A percentile compares a stretch with the other conserved stretches of the same genome.
phyloP scores from a whole-genome alignment of 2,113 vertebrate species.

The Paradoxurus hermaphroditus region DNA sequence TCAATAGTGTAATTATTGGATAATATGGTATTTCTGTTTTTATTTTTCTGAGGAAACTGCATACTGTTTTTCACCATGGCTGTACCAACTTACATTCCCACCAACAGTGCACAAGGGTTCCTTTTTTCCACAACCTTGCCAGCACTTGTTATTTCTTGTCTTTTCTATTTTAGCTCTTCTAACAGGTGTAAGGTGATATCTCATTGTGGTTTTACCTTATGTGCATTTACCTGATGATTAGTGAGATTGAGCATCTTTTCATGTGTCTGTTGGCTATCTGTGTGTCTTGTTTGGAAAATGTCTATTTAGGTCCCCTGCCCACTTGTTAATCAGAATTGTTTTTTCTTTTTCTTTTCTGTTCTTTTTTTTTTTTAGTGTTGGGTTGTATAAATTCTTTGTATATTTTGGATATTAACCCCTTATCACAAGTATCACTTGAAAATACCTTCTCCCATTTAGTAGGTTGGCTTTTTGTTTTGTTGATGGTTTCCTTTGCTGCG shows the following conservation, averaged over 20 bases:
- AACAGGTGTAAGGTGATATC: neutral
- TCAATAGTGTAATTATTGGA: neutral
- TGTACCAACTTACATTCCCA: neutral
- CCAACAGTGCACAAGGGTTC: neutral
- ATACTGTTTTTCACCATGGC: neutral
- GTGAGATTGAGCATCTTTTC: neutral
- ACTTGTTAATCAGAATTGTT: neutral
- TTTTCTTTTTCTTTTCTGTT: neutral
- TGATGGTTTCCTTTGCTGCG: neutral
- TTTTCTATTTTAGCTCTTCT: neutral
- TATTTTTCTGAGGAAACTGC: neutral
- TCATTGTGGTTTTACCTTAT: neutral
- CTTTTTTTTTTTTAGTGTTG: neutral
- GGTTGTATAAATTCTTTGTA: neutral
- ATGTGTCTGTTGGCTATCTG: neutral
- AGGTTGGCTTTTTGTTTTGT: neutral
- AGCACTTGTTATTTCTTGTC: neutral
- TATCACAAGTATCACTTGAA: neutral
- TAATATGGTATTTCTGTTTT: neutral
- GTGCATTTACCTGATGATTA: neutral
- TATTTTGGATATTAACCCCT: neutral
- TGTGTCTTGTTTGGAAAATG: neutral
- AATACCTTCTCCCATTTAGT: neutral
- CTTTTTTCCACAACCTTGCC: neutral
- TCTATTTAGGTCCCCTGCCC: neutral